Conservation (phyloP, 1,140 invertebrate species). For the Drosophila tropicalis region DNA sequence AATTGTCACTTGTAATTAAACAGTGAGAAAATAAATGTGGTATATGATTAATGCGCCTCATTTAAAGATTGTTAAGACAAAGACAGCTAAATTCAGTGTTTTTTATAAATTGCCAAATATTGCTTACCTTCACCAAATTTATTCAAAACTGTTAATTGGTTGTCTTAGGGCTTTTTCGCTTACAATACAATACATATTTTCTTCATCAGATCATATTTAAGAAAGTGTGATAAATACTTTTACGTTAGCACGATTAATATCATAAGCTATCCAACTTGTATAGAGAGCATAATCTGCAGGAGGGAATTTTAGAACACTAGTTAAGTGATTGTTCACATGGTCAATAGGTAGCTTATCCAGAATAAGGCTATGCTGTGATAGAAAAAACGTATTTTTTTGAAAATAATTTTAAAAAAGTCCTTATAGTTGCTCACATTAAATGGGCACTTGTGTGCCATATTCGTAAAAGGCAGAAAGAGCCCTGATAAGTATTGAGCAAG, state of each 20-base stretch:
- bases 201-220: too few species aligned
- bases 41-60: too few species aligned
- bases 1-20: too few species aligned
- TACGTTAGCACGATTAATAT: background rate
- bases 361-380: background rate
- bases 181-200: too few species aligned
- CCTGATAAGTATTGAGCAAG: background rate
- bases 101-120: too few species aligned
- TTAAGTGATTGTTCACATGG: background rate
- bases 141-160: too few species aligned
- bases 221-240: background rate
- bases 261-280: background rate
- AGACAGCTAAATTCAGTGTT: too few species aligned
- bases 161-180: too few species aligned
- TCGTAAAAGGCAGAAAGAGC: background rate
- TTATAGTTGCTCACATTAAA: background rate
- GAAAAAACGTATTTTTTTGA: background rate
- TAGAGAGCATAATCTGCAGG: background rate
- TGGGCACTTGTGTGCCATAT: background rate
- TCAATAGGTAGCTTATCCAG: background rate
- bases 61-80: too few species aligned
- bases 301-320: background rate
- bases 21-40: too few species aligned
- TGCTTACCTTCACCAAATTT: too few species aligned
- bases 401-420: too few species aligned